Base-by-base conservation (phyloP, 2,888 invertebrate genomes). In the Neocrepidodera transversa region DNA sequence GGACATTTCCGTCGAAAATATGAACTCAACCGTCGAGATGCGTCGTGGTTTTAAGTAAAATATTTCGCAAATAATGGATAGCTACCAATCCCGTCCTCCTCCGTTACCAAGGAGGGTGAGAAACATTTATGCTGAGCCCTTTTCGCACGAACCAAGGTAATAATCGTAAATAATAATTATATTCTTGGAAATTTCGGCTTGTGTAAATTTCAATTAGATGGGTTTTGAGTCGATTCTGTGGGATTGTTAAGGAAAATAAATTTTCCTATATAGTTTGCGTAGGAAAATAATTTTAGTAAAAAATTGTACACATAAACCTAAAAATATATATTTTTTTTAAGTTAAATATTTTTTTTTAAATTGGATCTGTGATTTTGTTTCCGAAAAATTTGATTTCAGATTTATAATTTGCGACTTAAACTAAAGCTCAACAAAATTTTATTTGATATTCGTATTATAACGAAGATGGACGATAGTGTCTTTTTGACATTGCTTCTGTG, bases 41-140 rank as follows among this genome's bases (percentile, higher is more conserved):
- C 52, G 62, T 56, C 50, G 62, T 58, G 59, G 43, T 49, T 58
- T 49, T 58, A 57, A 56, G 50, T 58, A 62, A 65, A 60, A 65
- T 64, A 60, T 60, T 61, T 60, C 42, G 47, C 52, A 62, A 60
- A 66, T 68, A 65, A 87, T 87, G 86, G 83, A 86, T 84, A 84
- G 84, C 82, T 82, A 85, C 83, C 82, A 85, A 50, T 84, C 86
- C 64, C 83, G 86, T 68, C 86, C 86, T 67, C 86, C 86, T 63
- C 83, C 86, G 68, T 82, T 86, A 64, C 84, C 86, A 61, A 81
- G 86, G 64, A 84, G 85, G 76, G 84, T 86, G 72, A 80, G 86
- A 75, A 86, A 86, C 78, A 86, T 86, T 78, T 86, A 86, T 72
- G 86, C 86, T 35, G 86, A 86, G 74, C 87, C 86, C 71, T 86